Base-by-base conservation (phyloP, 2,888 invertebrate species). In the Drosophila bunnanda region DNA sequence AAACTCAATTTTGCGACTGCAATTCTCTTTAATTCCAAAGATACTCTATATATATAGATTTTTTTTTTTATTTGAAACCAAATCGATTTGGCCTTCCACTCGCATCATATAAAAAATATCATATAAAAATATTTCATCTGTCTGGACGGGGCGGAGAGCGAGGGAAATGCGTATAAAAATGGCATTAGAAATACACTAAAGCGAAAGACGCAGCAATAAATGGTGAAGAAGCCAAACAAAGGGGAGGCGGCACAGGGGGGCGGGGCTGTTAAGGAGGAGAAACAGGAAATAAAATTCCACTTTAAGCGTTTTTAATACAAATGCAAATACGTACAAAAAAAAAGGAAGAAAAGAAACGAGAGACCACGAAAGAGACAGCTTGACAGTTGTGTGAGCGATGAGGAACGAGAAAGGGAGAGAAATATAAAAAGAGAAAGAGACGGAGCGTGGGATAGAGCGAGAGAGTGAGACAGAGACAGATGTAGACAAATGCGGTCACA, bases 211-310 rank as follows among this genome's bases (percentile, higher is more conserved):
- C 67, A 48, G 75, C 67, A 60, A 64, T 43, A 75, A 80, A 74
- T 64, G 65, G 76, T 67, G 69, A 67, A 41, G 62, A 64, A 64
- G 72, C 71, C 72, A 62, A 54, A 71, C 48, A 50, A 41, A 65
- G n/a, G 43, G 36, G 50, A 25, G 25, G 1, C 2, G 46, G 4
- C 25, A 25, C 36, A 44, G 39, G 25, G 10, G 2, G 38, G 52
- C 20, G 38, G 52, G 43, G 20, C 28, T 60, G 55, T 41, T 32
- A 70, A 69, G 77, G 75, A 72, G 80, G 71, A 73, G 88, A 82
- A 84, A 85, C 83, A 80, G 83, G 83, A 84, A 88, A 88, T 88
- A 88, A 88, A 84, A 84, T 86, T 84, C 77, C 86, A 85, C 88
- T 84, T 88, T 77, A 88, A 84, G 79, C 85, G 77, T 78, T 87